Evolutionary conservation across 35 echinoderm and acorn worm genomes (phyloP).

Genomic region (Lytechinus variegatus): DNA sequence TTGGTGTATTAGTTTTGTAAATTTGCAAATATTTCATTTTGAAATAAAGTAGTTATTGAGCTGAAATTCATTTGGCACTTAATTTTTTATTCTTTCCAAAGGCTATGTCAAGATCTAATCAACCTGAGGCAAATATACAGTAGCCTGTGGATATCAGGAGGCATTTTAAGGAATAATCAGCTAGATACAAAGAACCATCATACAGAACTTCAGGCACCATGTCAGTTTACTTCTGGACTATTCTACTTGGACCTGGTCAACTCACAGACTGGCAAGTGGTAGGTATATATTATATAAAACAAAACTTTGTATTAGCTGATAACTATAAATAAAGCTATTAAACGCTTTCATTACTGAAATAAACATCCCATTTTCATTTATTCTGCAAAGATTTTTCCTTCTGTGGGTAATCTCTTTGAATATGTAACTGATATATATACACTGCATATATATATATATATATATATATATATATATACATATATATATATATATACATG

Average conservation of each 20-base stretch:
- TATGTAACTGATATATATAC: too few species aligned
- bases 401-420: too few species aligned
- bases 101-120: not conserved
- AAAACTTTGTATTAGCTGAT: not conserved
- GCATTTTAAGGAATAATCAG: too few species aligned
- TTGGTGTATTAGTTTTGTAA: too few species aligned
- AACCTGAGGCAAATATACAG: not conserved
- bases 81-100: not conserved
- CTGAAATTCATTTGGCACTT: not conserved
- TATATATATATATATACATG: too few species aligned
- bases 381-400: too few species aligned
- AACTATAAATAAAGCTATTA: not conserved
- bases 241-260: not conserved
- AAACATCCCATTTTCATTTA: too few species aligned
- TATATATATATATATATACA: too few species aligned
- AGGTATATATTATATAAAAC: not conserved
- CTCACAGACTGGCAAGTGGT: not conserved
- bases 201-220: not conserved
- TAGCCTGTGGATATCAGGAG: too few species aligned
- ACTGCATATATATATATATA: too few species aligned
- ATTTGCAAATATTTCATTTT: too few species aligned
- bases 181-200: not conserved
- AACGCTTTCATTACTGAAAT: not conserved
- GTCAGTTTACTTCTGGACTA: not conserved
- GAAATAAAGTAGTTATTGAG: too few species aligned